Evolutionary conservation across 2,888 invertebrate species (phyloP), one percentile per base, ranked within the genome.

Genomic region (Dendrolimus pini): DNA sequence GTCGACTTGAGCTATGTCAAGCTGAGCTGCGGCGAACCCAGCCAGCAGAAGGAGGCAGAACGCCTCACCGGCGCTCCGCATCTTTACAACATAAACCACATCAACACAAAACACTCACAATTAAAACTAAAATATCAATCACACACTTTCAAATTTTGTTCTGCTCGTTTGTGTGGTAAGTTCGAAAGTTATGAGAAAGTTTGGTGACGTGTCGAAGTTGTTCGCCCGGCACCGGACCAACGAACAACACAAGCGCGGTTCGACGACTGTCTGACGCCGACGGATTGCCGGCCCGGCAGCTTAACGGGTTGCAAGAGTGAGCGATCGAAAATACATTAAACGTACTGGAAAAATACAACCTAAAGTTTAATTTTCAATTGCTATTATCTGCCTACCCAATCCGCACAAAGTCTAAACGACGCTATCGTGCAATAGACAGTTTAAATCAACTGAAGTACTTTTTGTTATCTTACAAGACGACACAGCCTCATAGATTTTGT

Each of bases 11-110:
- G 86, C 88, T 65, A 30, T 30, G 82, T 88, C 88, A 60, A 78
- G 64, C 72, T 85, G 84, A 58, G 86, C 88, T 65, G 83, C 81
- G 60, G 77, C 82, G 62, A 78, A 76, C 52, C 75, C 81, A 60
- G 77, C 78, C 74, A 84, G 67, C 77, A 83, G 69, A 60, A 81
- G 75, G 71, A 86, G 81, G 78, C 86, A 87, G 83, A 82, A 86
- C 85, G 87, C 88, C 85, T 77, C 78, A 74, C 78, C 77, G 88
- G 87, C 89, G 86, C 82, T 78, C 85, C 83, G 82, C 89, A 89
- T 89, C 73, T 80, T 80, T 79, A 78, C 78, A 74, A 77, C 82
- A 82, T 77, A 77, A 77, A 79, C 78, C 88, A 86, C 89, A 88
- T 88, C 82, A 83, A 89, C 87, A 85, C 85, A 75, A 72, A 77